Evolutionary conservation across 2,113 vertebrate genomes (phyloP), one percentile per base, ranked within the genome.

Genomic region (Actinemys pallida): DNA sequence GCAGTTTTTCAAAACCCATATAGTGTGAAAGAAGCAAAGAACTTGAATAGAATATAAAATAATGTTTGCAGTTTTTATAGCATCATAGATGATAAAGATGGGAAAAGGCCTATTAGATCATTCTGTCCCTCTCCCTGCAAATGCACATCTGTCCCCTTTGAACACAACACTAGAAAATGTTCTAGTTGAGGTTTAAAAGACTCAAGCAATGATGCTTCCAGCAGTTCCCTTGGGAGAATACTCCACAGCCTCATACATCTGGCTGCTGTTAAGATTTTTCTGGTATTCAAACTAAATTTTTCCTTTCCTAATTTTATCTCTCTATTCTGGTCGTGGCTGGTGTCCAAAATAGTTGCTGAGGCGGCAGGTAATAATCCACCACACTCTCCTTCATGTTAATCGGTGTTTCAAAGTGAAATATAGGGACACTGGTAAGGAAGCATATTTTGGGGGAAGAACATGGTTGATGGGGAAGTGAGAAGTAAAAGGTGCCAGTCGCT

Each of bases 41-140:
- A 84, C 89, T 93, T 75, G 86, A 17, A 76, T 94, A 90, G 31
- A 53, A 13, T 45, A 78, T 62, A 82, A 87, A 57, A 31, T 47
- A 49, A 94, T 90, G 62, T 90, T 94, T 91, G 53, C n/a, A 90
- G 4, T 90, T 56, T 81, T 88, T 81, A 69, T 89, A 69, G 54
- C 76, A 83, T 59, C n/a, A 53, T 4, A 93, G 78, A 69, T 78
- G 84, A 84, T 62, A 85, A 31, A 84, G 6, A n/a, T 81, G 45
- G 47, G 31, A 93, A 88, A 25, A 93, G n/a, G 42, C 42, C 13
- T 91, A 27, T 84, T 8, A 25, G 20, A 83, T 82, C 81, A 35
- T 93, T 72, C 0, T 3, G 5, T 59, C 39, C 8, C 4, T 45
- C 3, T 83, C n/a, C 76, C 88, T 90, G 50, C 5, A 87, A 86